Evolutionary conservation across 1,140 invertebrate genomes (phyloP).

Genomic region (Eurosta solidaginis): DNA sequence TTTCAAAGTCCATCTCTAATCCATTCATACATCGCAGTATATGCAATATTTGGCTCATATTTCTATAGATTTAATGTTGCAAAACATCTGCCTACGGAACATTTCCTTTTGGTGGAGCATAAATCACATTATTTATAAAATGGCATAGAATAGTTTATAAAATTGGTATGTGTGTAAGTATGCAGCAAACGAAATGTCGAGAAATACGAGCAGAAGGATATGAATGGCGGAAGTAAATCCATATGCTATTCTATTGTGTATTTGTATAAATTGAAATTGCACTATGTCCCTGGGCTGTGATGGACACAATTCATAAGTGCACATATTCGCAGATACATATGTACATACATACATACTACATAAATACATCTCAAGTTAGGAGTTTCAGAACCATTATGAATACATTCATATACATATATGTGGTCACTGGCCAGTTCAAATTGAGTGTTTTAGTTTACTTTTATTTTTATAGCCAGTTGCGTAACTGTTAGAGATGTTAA

Average conservation of each 20-base stretch:
- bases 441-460: neutral
- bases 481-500: no score
- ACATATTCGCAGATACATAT: neutral
- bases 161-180: no score
- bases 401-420: no score
- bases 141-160: neutral
- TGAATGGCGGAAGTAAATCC: neutral
- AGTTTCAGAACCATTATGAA: neutral
- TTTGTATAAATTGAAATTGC: no score
- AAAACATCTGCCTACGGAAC: constrained; percentile 5
- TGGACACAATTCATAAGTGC: neutral
- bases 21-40: neutral
- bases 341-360: neutral
- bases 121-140: constrained; percentile 10
- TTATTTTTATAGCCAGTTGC: neutral
- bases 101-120: constrained; percentile 19
- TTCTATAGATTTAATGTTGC: neutral
- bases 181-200: no score
- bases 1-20: no score
- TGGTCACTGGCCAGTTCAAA: neutral
- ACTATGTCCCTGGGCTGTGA: neutral
- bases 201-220: neutral
- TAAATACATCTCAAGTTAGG: neutral
- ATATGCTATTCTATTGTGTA: neutral
- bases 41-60: constrained; percentile 1